Percentiles rank a stretch among this genome's conserved stretches.
Conservation (phyloP, 2,888 invertebrate genomes). For the Seira ritae region DNA sequence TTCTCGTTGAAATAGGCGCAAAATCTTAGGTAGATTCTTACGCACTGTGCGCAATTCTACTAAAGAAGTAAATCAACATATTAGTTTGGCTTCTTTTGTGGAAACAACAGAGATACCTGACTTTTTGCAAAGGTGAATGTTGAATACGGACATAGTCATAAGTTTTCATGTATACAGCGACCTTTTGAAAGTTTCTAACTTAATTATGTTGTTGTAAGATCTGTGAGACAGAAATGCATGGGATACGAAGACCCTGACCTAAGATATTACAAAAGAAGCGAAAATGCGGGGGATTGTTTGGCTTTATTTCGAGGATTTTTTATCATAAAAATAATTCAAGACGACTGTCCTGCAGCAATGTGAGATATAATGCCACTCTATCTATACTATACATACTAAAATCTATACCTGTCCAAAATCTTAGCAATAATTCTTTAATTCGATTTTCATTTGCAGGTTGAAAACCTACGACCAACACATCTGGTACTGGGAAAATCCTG, state of each 20-base stretch:
- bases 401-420: neutral
- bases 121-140: too few relatives aligned
- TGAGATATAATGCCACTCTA: too few relatives aligned
- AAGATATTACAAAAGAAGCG: neutral
- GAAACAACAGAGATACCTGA: too few relatives aligned
- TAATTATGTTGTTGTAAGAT: neutral
- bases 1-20: slow-evolving; percentile 10
- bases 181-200: neutral
- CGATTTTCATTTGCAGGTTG: neutral
- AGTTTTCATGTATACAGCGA: neutral
- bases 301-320: slow-evolving; percentile 28
- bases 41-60: neutral
- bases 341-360: slow-evolving; percentile 15
- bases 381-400: too few relatives aligned
- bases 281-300: neutral
- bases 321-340: neutral
- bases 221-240: neutral
- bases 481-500: neutral
- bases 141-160: neutral
- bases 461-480: neutral
- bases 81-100: too few relatives aligned
- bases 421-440: neutral
- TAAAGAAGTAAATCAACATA: neutral
- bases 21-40: slow-evolving; percentile 1
- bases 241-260: neutral